These are phyloP conservation scores for Pterophyllum scalare DNA, from an alignment of 2,113 vertebrate species.

Conservation along the genomic window DNA sequence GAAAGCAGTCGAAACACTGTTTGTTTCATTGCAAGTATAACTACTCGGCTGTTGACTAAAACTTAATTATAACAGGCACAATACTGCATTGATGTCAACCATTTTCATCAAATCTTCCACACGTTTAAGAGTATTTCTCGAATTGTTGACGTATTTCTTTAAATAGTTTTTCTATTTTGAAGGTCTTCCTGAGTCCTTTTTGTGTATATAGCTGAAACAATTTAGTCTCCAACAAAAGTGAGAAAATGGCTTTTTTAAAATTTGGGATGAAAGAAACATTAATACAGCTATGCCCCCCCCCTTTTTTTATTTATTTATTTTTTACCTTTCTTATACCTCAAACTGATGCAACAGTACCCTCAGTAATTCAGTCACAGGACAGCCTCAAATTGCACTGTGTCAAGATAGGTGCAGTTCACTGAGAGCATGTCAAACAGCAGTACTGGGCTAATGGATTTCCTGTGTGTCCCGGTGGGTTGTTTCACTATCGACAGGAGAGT, in stretches of 20 bases:
- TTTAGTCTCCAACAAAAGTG: neutral
- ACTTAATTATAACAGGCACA: neutral
- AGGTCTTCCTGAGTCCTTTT: neutral
- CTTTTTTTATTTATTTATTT: neutral
- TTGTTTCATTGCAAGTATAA: neutral
- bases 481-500: conserved; percentile 66
- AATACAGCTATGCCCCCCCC: neutral
- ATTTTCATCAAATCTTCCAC: neutral
- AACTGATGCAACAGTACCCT: conserved; percentile 1
- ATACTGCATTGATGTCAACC: neutral
- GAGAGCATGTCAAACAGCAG: conserved; percentile 67
- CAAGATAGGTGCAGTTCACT: conserved; percentile 65
- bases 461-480: conserved; percentile 68
- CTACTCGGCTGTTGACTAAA: neutral
- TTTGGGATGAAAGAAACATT: neutral
- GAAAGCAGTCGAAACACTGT: neutral
- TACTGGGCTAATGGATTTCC: conserved; percentile 73
- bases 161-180: neutral
- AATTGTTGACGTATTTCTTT: neutral
- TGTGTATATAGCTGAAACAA: neutral
- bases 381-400: conserved; percentile 36
- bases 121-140: too few relatives aligned
- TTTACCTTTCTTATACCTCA: neutral
- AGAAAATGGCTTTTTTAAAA: neutral
- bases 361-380: conserved; percentile 41